phyloP scores from a whole-genome alignment of 1,140 invertebrate species.

The Bradysia coprophila region DNA sequence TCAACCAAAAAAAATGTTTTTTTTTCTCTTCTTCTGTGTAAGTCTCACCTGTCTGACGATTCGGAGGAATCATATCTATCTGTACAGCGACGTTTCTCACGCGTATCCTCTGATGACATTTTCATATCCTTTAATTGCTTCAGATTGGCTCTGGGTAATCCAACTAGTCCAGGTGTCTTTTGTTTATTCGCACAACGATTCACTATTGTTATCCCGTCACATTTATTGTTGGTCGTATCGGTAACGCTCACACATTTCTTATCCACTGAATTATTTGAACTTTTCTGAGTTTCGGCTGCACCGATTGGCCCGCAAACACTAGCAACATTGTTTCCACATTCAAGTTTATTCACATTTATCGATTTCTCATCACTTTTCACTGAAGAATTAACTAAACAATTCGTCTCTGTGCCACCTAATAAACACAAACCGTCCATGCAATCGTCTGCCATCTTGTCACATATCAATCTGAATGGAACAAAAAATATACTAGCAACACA shows the following conservation, averaged over 20 bases:
- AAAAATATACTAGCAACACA: not conserved
- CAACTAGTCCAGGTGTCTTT: slow-evolving; percentile 8
- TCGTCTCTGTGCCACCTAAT: slow-evolving; percentile 8
- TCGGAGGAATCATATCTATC: slow-evolving; percentile 78
- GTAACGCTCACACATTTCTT: not conserved
- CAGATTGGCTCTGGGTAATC: slow-evolving; percentile 1
- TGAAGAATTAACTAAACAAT: slow-evolving; percentile 1
- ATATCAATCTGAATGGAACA: not conserved
- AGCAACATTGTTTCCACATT: too few relatives aligned
- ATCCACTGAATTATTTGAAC: not conserved
- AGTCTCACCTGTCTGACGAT: slow-evolving; percentile 71
- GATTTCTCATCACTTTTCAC: not conserved
- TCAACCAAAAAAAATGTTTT: too few relatives aligned
- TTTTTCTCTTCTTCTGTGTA: too few relatives aligned
- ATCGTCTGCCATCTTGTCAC: slow-evolving; percentile 25
- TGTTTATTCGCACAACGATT: slow-evolving; percentile 11
- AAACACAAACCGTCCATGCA: slow-evolving; percentile 24
- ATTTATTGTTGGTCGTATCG: not conserved
- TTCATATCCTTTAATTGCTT: slow-evolving; percentile 8
- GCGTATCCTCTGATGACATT: slow-evolving; percentile 25
- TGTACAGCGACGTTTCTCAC: slow-evolving; percentile 62
- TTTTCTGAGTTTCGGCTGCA: slow-evolving; percentile 1
- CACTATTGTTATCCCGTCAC: slow-evolving; percentile 1
- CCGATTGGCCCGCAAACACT: not conserved
- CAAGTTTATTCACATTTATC: not conserved